These are phyloP conservation scores for Dasyprocta punctata DNA, from an alignment of 2,113 vertebrate genomes.

Conservation along the genomic window DNA sequence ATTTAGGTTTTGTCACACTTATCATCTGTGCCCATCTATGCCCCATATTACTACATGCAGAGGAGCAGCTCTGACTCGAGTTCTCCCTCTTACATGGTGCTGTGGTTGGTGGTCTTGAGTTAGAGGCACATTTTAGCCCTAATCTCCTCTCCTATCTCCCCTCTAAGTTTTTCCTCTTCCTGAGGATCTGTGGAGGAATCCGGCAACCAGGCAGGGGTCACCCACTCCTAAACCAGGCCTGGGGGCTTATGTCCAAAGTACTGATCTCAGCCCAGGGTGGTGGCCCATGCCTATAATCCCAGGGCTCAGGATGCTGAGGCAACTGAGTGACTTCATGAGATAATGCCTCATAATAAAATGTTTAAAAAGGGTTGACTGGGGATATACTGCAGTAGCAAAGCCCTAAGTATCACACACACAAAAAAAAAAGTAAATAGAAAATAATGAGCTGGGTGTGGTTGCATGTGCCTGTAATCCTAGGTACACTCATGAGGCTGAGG, in stretches of 20 bases:
- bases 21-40: not conserved
- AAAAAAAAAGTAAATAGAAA: not conserved
- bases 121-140: not conserved
- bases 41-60: not conserved
- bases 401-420: not conserved
- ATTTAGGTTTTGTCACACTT: not conserved
- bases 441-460: not conserved
- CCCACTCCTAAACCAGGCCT: not conserved
- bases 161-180: constrained; percentile 7
- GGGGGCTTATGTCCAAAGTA: not conserved
- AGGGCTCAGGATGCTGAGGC: not conserved
- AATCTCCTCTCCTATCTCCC: not conserved
- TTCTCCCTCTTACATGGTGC: rapidly evolving
- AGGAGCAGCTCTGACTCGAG: not conserved
- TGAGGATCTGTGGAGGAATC: not conserved
- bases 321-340: not conserved
- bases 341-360: not conserved
- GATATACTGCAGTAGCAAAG: not conserved
- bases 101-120: not conserved
- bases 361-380: not conserved
- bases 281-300: not conserved
- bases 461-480: not conserved
- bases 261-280: not conserved
- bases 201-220: not conserved
- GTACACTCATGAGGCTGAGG: not conserved